phyloP scores from a whole-genome alignment of 2,888 invertebrate genomes.

The Machimus rusticus region DNA sequence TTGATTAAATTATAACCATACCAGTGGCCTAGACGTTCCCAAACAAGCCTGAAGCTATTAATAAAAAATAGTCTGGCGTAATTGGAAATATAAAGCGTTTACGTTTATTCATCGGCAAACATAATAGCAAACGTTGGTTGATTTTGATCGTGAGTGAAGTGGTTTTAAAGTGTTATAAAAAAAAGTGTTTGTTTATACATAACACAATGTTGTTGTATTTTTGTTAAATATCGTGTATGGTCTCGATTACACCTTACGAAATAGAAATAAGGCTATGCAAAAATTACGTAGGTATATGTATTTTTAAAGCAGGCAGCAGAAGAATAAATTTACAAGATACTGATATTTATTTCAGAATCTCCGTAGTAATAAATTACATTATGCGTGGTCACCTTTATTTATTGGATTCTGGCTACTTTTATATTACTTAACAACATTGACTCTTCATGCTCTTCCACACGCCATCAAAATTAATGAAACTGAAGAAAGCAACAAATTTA shows the following conservation, averaged over 20 bases:
- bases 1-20: too few relatives aligned
- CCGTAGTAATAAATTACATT: slow-evolving; percentile 56
- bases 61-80: neutral
- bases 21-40: too few relatives aligned
- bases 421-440: slow-evolving; percentile 55
- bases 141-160: neutral
- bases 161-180: too few relatives aligned
- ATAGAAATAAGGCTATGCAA: neutral
- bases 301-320: neutral
- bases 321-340: neutral
- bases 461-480: slow-evolving; percentile 57
- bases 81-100: neutral
- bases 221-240: neutral
- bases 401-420: slow-evolving; percentile 58
- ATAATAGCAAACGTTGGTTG: neutral
- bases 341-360: neutral
- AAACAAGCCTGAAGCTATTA: too few relatives aligned
- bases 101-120: neutral
- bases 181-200: too few relatives aligned
- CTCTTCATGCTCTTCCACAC: slow-evolving; percentile 55
- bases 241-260: neutral
- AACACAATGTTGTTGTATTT: too few relatives aligned
- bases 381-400: slow-evolving; percentile 58
- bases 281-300: neutral
- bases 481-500: slow-evolving; percentile 66